A percentile compares a stretch with the other conserved stretches of the same genome.
Conservation (phyloP, 2,888 invertebrate species). For the Perithous albicinctus region DNA sequence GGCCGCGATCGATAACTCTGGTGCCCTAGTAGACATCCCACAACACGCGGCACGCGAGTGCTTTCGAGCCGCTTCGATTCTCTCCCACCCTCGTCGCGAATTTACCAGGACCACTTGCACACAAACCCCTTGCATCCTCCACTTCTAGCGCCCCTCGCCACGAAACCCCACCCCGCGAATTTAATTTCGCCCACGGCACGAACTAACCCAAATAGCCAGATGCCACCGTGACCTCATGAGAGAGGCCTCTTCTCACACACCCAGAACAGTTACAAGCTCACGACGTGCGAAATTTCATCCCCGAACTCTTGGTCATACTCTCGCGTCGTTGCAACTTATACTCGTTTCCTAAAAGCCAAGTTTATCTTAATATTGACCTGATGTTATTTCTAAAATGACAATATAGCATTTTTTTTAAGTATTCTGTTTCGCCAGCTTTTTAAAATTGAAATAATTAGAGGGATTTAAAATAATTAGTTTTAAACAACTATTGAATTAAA, state of each 20-base stretch:
- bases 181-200: slow-evolving; percentile 74
- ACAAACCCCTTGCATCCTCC: slow-evolving; percentile 28
- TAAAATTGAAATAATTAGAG: too few species aligned
- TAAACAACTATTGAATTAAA: too few species aligned
- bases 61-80: slow-evolving; percentile 57
- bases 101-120: slow-evolving; percentile 30
- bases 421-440: too few species aligned
- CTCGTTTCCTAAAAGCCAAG: too few species aligned
- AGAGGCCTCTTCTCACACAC: slow-evolving; percentile 22
- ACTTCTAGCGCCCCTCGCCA: slow-evolving; percentile 41
- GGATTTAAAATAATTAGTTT: too few species aligned
- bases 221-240: slow-evolving; percentile 66
- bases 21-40: slow-evolving; percentile 54
- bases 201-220: slow-evolving; percentile 73
- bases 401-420: too few species aligned
- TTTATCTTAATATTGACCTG: too few species aligned
- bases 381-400: too few species aligned
- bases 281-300: slow-evolving; percentile 39
- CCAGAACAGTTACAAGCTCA: slow-evolving; percentile 16
- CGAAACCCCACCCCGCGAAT: slow-evolving; percentile 65
- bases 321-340: not conserved
- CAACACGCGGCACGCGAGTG: slow-evolving; percentile 64
- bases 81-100: slow-evolving; percentile 12
- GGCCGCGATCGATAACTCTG: slow-evolving; percentile 56
- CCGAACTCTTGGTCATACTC: slow-evolving; percentile 8